Conservation (phyloP, 2,113 vertebrate genomes). For the Semnopithecus entellus region DNA sequence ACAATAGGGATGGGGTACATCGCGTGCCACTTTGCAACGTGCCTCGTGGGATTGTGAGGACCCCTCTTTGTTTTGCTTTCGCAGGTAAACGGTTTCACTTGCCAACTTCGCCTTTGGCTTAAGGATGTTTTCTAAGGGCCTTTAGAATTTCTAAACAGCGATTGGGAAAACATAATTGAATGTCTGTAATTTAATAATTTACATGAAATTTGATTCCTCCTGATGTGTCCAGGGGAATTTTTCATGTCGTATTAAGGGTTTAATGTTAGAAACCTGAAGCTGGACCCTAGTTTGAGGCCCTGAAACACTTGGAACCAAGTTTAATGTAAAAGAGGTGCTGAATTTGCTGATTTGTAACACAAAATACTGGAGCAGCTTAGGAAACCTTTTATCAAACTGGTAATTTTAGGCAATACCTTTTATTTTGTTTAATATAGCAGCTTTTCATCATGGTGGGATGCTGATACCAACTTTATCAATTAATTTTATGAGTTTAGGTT, state of each 20-base stretch:
- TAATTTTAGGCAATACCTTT: neutral
- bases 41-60: neutral
- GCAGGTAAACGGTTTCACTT: slow-evolving; percentile 61
- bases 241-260: neutral
- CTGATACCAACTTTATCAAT: neutral
- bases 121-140: slow-evolving; percentile 43
- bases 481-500: neutral
- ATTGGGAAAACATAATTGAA: slow-evolving; percentile 25
- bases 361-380: neutral
- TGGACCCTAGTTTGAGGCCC: neutral
- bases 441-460: neutral
- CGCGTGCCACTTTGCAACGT: slow-evolving; percentile 84
- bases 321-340: neutral
- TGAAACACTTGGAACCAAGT: neutral
- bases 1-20: slow-evolving; percentile 88
- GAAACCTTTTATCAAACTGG: neutral
- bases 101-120: neutral
- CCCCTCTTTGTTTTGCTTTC: neutral
- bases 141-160: slow-evolving; percentile 25
- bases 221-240: neutral
- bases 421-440: neutral
- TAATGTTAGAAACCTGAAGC: slow-evolving; percentile 51
- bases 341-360: neutral
- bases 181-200: slow-evolving; percentile 47
- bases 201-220: slow-evolving; percentile 45